phyloP scores from a whole-genome alignment of 2,113 vertebrate genomes.

The Cynopterus brachyotis region DNA sequence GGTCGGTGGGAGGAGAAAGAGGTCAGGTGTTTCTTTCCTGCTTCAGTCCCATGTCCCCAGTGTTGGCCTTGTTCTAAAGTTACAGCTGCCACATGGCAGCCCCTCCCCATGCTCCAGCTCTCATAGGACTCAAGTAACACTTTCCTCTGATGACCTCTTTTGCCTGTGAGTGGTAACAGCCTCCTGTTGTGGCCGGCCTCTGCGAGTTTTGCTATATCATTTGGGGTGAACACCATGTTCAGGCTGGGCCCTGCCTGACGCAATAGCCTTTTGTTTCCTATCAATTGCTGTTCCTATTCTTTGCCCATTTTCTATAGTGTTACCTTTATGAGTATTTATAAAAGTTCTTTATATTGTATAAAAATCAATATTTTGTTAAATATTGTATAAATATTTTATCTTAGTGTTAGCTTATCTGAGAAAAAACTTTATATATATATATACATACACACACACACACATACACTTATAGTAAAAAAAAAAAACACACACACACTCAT shows the following conservation, averaged over 20 bases:
- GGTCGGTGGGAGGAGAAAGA: neutral
- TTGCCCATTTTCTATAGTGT: neutral
- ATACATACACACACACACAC: no score
- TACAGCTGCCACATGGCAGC: neutral
- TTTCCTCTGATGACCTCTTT: neutral
- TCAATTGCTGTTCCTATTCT: neutral
- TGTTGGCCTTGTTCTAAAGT: neutral
- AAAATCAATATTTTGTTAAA: neutral
- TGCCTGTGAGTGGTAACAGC: neutral
- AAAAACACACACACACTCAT: no score
- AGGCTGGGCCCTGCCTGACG: neutral
- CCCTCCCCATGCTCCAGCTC: fast-evolving
- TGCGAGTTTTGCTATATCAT: neutral
- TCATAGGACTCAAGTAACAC: neutral
- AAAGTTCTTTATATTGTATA: neutral
- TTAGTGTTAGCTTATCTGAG: neutral
- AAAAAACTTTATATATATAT: neutral
- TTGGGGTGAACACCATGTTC: neutral
- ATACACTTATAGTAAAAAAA: neutral
- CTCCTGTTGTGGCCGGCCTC: neutral
- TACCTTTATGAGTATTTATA: neutral
- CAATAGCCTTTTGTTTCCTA: neutral
- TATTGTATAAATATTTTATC: neutral
- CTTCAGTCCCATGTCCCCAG: neutral
- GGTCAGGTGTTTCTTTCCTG: neutral